phyloP scores from a whole-genome alignment of 64 coral and sea anemone species.

The Stylophora pistillata region DNA sequence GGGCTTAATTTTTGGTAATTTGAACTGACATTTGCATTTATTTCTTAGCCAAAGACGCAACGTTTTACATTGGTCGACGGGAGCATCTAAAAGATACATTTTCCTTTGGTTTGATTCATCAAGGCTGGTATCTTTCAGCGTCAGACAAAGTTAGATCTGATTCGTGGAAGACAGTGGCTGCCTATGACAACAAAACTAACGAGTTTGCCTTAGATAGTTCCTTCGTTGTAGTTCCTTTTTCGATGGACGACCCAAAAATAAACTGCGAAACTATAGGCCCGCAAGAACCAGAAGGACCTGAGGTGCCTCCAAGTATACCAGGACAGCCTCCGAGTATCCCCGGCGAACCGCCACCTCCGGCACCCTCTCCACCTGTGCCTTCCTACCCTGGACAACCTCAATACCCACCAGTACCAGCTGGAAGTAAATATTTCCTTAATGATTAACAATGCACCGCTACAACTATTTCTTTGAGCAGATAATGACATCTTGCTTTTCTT shows the following conservation, averaged over 20 bases:
- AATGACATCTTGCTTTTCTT: too few species aligned
- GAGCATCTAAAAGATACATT: conserved; percentile 52
- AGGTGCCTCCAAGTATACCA: background rate
- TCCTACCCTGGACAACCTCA: background rate
- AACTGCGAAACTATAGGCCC: conserved; percentile 33
- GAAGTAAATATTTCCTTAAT: background rate
- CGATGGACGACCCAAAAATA: conserved; percentile 28
- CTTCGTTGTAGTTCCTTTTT: conserved; percentile 35
- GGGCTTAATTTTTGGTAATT: background rate
- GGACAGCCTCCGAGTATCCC: background rate
- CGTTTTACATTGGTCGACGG: conserved; percentile 58
- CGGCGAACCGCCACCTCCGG: background rate
- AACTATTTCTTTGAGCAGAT: too few species aligned
- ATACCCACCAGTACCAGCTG: background rate
- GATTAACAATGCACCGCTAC: too few species aligned
- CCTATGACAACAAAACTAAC: conserved; percentile 34
- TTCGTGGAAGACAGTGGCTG: conserved; percentile 6
- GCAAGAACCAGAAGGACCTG: conserved; percentile 16
- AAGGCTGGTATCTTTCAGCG: conserved; percentile 30
- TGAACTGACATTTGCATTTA: background rate
- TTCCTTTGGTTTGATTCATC: conserved; percentile 58
- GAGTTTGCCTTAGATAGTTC: conserved; percentile 51
- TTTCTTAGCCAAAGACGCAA: conserved; percentile 48
- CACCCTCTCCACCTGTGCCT: background rate
- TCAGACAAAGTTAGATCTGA: conserved; percentile 4